Evolutionary conservation across 2,888 invertebrate genomes (phyloP).

Genomic region (Kuschelorhynchus macadamiae): DNA sequence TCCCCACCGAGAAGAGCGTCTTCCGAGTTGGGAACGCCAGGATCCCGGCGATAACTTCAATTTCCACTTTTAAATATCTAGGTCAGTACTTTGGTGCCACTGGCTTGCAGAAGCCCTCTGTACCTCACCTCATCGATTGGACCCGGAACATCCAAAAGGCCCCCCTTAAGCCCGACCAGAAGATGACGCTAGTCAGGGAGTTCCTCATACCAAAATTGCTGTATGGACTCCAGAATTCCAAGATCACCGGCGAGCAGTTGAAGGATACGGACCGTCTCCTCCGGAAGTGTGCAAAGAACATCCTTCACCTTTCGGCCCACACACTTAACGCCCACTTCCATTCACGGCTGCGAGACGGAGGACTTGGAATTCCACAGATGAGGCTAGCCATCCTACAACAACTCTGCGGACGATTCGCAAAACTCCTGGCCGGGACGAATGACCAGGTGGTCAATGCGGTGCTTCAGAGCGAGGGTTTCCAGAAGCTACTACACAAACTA

Average conservation of each 20-base stretch:
- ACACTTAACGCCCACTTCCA: conserved; percentile 59
- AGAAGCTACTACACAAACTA: neutral
- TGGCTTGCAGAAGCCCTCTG: conserved; percentile 40
- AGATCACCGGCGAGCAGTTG: conserved; percentile 38
- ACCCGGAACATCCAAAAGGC: conserved; percentile 57
- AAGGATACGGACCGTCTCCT: conserved; percentile 29
- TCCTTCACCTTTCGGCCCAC: conserved; percentile 70
- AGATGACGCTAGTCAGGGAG: conserved; percentile 58
- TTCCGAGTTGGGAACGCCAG: neutral
- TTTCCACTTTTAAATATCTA: conserved; percentile 48
- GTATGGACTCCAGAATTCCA: conserved; percentile 62
- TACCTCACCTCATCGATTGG: conserved; percentile 36
- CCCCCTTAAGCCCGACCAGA: conserved; percentile 66
- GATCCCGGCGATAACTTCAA: neutral
- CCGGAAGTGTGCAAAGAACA: conserved; percentile 46
- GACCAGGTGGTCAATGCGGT: too few species aligned
- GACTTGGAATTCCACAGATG: conserved; percentile 54
- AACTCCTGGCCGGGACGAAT: neutral
- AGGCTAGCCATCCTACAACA: conserved; percentile 46
- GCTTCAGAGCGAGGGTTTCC: neutral
- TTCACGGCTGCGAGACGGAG: conserved; percentile 53
- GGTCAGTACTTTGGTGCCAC: conserved; percentile 43
- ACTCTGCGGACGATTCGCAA: conserved; percentile 36
- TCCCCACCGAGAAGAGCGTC: neutral
- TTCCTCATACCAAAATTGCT: conserved; percentile 61